Percentiles rank a stretch among this genome's conserved stretches.
Conservation (phyloP, 2,888 invertebrate genomes). For the Papilio protenor region DNA sequence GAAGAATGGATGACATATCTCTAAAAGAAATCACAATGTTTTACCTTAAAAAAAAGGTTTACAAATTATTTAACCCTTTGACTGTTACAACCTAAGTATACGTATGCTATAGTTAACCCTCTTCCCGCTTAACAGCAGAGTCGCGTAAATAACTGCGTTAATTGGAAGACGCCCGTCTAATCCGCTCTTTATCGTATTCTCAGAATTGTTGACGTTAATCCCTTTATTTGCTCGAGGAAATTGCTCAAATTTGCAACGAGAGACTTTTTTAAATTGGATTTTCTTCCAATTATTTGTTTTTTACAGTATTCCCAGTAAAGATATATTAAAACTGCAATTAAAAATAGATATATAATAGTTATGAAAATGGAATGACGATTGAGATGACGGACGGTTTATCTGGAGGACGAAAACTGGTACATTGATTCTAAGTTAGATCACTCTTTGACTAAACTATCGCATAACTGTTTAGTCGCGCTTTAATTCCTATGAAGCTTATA, state of each 20-base stretch:
- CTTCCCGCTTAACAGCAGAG: not conserved
- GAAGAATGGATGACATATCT: too few species aligned
- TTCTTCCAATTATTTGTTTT: not conserved
- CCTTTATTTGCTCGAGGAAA: slow-evolving; percentile 24
- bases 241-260: not conserved
- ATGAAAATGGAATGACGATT: too few species aligned
- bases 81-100: not conserved
- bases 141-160: slow-evolving; percentile 19
- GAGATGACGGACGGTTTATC: too few species aligned
- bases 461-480: too few species aligned
- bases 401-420: too few species aligned
- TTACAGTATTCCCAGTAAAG: too few species aligned
- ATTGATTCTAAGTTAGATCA: too few species aligned
- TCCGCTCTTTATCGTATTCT: slow-evolving; percentile 12
- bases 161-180: slow-evolving; percentile 25
- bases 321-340: too few species aligned
- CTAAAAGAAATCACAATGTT: not conserved
- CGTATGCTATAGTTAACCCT: not conserved
- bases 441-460: too few species aligned
- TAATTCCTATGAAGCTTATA: too few species aligned
- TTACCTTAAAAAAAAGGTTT: not conserved
- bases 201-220: slow-evolving; percentile 24
- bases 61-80: not conserved
- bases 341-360: too few species aligned
- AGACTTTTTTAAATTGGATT: slow-evolving; percentile 11